Evolutionary conservation across 2,888 invertebrate species (phyloP).

Genomic region (Mellilla xanthometata): DNA sequence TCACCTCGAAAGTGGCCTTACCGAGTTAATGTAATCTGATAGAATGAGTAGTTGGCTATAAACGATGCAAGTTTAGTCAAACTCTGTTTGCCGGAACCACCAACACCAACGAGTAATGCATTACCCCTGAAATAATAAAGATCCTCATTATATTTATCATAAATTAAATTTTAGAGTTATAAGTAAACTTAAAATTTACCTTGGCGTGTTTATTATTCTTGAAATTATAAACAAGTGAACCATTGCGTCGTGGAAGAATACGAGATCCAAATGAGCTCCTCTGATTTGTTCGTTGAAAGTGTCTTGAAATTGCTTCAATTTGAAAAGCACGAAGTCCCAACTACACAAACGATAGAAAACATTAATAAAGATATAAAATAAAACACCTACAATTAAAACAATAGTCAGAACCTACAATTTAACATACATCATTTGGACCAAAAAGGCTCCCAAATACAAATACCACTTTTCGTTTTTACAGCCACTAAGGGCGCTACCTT

Average conservation of each 20-base stretch:
- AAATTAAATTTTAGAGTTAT: not conserved
- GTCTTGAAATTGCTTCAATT: slow-evolving; percentile 86
- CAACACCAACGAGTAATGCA: slow-evolving; percentile 93
- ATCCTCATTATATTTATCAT: not conserved
- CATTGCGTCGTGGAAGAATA: slow-evolving; percentile 95
- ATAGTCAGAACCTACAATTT: too few relatives aligned
- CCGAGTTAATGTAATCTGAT: slow-evolving; percentile 93
- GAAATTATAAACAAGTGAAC: slow-evolving; percentile 93
- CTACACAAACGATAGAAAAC: slow-evolving; percentile 45
- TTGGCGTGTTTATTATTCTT: slow-evolving; percentile 89
- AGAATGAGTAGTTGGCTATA: slow-evolving; percentile 91
- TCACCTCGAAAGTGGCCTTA: slow-evolving; percentile 41
- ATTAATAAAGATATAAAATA: too few relatives aligned
- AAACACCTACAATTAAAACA: too few relatives aligned
- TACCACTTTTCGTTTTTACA: too few relatives aligned
- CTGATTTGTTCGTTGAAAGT: slow-evolving; percentile 90
- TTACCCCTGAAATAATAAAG: slow-evolving; percentile 82
- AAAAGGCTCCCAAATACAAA: too few relatives aligned
- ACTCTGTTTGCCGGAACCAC: slow-evolving; percentile 96
- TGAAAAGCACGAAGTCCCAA: slow-evolving; percentile 83
- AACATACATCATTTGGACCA: too few relatives aligned
- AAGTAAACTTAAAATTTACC: slow-evolving; percentile 53
- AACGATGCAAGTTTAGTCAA: slow-evolving; percentile 92
- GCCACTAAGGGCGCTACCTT: too few relatives aligned
- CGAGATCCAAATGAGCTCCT: slow-evolving; percentile 90